Base-by-base conservation (phyloP, 2,797 vertebrate species). In the Phylloscopus collybita region DNA sequence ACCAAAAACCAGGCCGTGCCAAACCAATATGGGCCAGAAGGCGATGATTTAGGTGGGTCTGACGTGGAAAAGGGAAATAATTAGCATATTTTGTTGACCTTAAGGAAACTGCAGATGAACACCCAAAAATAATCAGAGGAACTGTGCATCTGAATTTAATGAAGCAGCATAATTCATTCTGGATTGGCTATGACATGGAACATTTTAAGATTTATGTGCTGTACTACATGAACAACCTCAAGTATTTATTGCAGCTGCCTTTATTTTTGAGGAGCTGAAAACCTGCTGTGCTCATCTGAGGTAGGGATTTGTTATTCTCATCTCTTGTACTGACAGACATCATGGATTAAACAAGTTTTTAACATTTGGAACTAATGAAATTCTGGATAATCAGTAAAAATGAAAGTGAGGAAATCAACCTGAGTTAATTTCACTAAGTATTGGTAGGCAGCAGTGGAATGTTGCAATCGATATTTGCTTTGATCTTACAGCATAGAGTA, bases 181-280 rank as follows among this genome's bases (percentile, higher is more conserved):
- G 3, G 36, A 47, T 38, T 57, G 32, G 18, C 69, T 80, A 6
- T 54, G 45, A 69, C 36, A 61, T 72, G 70, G n/a, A 70, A n/a
- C 38, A 26, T 36, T 57, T 83, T 72, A 61, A 80, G 69, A 91
- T 90, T 78, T 60, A 57, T 80, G 21, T 66, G 38, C 70, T 21
- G 3, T 34, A 10, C 11, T 56, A 22, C 21, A 47, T 45, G 49
- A 88, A 75, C 78, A 85, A 56, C 56, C 22, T 49, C 17, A 15
- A 85, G 40, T 12, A 72, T 78, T 81, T 56, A 67, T 70, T 92
- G 5, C 49, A 80, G 36, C 47, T 90, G 71, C 49, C 50, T 89
- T 84, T 76, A n/a, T 73, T 74, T 95, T 79, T 90, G 57, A 86
- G 45, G 73, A 93, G 38, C 38, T 95, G 21, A 50, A 78, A 83